A percentile compares a stretch with the other conserved stretches of the same genome.
Conservation (phyloP, 2,888 invertebrate species). For the Escarpia spicata region DNA sequence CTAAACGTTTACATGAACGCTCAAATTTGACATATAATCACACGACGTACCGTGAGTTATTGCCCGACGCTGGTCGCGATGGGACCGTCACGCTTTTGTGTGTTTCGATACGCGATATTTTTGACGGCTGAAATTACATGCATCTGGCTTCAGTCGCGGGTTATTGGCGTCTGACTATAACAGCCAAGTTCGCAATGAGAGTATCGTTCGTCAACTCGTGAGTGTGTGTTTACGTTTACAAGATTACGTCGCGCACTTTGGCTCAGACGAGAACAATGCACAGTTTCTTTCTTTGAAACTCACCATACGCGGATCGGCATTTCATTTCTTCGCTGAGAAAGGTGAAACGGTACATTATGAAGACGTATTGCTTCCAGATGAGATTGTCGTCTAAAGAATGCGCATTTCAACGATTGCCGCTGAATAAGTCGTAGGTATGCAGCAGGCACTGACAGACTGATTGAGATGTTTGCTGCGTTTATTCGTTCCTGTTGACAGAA, state of each 20-base stretch:
- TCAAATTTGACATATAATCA: background rate
- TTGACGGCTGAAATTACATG: conserved; percentile 6
- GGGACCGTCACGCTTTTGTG: background rate
- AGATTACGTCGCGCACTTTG: background rate
- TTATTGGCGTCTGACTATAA: background rate
- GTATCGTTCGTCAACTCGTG: background rate
- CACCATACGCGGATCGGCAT: background rate
- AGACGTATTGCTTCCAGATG: conserved; percentile 13
- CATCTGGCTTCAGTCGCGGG: background rate
- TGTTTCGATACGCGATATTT: background rate
- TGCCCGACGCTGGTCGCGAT: background rate
- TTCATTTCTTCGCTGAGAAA: background rate
- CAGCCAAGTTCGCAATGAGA: background rate
- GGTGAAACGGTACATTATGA: background rate
- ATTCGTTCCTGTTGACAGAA: background rate
- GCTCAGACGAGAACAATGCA: background rate
- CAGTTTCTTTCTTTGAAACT: background rate
- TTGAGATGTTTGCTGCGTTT: background rate
- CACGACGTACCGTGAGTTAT: background rate
- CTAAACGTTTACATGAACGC: background rate
- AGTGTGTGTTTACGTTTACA: background rate
- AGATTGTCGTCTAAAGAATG: background rate
- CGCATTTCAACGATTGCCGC: background rate
- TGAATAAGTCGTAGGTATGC: background rate
- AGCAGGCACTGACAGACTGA: background rate